phyloP scores from a whole-genome alignment of 2,888 invertebrate species.

The Homarus gammarus region DNA sequence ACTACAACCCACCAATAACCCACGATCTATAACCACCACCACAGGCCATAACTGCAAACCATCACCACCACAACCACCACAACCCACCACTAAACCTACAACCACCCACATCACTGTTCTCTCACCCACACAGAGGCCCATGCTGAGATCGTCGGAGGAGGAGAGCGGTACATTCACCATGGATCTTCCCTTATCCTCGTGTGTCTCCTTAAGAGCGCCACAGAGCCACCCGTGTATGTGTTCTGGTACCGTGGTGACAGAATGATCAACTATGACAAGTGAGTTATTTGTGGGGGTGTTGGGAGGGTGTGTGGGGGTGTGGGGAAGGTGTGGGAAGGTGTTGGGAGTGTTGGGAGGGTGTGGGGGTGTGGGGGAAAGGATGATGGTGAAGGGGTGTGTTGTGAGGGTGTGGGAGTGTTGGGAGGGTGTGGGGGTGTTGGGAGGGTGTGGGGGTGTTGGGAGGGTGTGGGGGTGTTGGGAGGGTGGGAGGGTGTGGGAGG shows the following conservation, averaged over 20 bases:
- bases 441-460: no score
- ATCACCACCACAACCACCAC: neutral
- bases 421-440: no score
- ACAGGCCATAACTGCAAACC: neutral
- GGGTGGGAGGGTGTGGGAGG: no score
- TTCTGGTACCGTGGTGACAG: slow-evolving; percentile 94
- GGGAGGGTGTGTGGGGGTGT: no score
- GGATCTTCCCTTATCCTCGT: slow-evolving; percentile 90
- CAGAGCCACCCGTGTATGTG: slow-evolving; percentile 90
- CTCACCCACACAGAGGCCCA: slow-evolving; percentile 59
- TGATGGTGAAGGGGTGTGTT: no score
- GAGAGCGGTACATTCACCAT: slow-evolving; percentile 92
- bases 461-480: no score
- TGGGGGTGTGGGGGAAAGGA: neutral
- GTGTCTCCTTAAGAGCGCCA: slow-evolving; percentile 86
- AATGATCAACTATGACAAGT: slow-evolving; percentile 92
- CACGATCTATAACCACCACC: no score
- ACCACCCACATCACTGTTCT: neutral
- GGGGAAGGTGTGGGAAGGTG: no score
- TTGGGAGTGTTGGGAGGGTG: neutral
- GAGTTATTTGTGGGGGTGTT: slow-evolving; percentile 12
- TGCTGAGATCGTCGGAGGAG: slow-evolving; percentile 90
- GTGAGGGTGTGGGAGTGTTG: no score
- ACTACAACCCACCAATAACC: no score
- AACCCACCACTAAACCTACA: neutral